A percentile compares a stretch with the other conserved stretches of the same genome.
Evolutionary conservation across 2,797 vertebrate species (phyloP).

Genomic region (Pygocentrus nattereri): DNA sequence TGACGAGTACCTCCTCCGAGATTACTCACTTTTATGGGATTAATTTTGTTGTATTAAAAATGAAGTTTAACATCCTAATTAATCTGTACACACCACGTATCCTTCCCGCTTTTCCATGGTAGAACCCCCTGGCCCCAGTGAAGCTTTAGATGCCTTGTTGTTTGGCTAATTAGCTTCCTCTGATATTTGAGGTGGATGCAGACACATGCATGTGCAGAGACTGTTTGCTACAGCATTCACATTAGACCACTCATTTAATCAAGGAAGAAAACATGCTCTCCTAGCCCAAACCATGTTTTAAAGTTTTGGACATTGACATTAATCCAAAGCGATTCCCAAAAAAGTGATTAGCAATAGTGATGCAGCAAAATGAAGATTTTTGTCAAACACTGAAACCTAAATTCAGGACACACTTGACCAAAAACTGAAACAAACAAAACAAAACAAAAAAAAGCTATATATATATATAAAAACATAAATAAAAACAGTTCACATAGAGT

Average conservation of each 20-base stretch:
- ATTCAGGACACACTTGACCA: too few species aligned
- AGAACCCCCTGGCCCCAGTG: slow-evolving; percentile 61
- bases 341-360: background rate
- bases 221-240: slow-evolving; percentile 31
- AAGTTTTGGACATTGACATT: slow-evolving; percentile 27
- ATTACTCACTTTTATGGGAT: slow-evolving; percentile 92
- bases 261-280: background rate
- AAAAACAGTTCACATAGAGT: too few species aligned
- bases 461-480: too few species aligned
- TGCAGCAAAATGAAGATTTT: too few species aligned
- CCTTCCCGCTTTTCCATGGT: slow-evolving; percentile 49
- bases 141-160: slow-evolving; percentile 72
- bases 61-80: slow-evolving; percentile 96
- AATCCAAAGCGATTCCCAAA: slow-evolving; percentile 36
- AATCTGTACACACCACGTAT: slow-evolving; percentile 85
- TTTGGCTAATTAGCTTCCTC: slow-evolving; percentile 85
- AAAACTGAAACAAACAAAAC: too few species aligned
- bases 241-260: background rate
- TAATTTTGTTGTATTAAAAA: slow-evolving; percentile 94
- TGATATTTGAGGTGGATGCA: slow-evolving; percentile 77
- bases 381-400: too few species aligned
- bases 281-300: slow-evolving; percentile 23
- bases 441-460: too few species aligned
- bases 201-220: slow-evolving; percentile 67
- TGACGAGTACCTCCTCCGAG: slow-evolving; percentile 90